phyloP scores from a whole-genome alignment of 2,113 vertebrate species.

The Centropristis striata region DNA sequence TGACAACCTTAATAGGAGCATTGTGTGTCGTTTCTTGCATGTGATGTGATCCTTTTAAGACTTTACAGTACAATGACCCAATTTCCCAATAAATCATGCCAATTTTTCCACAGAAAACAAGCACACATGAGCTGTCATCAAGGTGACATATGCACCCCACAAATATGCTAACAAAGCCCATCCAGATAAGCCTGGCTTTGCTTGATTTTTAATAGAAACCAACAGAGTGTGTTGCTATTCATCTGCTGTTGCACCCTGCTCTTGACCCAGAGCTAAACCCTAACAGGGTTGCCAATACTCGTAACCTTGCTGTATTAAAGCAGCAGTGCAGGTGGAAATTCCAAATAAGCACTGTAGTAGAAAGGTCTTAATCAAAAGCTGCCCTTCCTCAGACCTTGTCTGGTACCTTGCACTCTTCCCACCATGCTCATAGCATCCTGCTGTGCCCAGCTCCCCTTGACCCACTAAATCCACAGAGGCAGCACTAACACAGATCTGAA shows the following conservation, averaged over 20 bases:
- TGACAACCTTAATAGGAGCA: too few relatives aligned
- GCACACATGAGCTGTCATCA: background rate
- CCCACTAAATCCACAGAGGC: conserved; percentile 75
- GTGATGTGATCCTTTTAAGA: background rate
- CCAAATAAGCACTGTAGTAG: conserved; percentile 63
- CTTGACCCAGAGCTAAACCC: conserved; percentile 56
- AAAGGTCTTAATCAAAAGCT: conserved; percentile 71
- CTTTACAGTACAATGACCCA: conserved; percentile 23
- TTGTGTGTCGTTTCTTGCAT: conserved; percentile 7
- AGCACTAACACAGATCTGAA: conserved; percentile 72
- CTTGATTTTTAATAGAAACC: conserved; percentile 30
- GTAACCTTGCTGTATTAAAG: conserved; percentile 53
- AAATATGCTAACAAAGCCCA: conserved; percentile 11
- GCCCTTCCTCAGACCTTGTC: conserved; percentile 71
- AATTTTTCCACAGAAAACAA: background rate
- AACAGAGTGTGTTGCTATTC: conserved; percentile 25
- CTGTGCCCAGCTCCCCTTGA: conserved; percentile 76
- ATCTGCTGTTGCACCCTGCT: conserved; percentile 16
- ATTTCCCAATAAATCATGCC: conserved; percentile 24
- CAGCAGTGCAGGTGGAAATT: conserved; percentile 51
- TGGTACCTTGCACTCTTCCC: conserved; percentile 64
- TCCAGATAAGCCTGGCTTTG: background rate
- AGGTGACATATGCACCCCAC: conserved; percentile 16
- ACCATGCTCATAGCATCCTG: conserved; percentile 67
- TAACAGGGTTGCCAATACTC: conserved; percentile 51